Evolutionary conservation across 2,797 vertebrate species (phyloP).

Genomic region (Brachymystax lenok): DNA sequence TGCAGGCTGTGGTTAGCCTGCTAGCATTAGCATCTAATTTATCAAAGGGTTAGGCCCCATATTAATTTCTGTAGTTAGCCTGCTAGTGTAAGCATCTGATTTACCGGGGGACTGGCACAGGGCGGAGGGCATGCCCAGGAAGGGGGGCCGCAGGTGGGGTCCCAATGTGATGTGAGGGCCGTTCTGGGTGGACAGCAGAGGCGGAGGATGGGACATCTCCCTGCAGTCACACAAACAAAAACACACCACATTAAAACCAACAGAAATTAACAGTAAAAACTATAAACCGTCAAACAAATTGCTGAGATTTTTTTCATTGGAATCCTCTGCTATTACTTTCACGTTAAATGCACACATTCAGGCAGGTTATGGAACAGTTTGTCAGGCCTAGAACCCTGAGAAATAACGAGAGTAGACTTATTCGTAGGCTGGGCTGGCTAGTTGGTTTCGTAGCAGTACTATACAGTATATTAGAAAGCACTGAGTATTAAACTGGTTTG

Average conservation of each 20-base stretch:
- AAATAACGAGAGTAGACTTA: not conserved
- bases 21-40: not conserved
- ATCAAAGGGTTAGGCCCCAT: not conserved
- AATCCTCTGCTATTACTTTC: not conserved
- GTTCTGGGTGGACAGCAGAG: constrained; percentile 90
- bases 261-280: not conserved
- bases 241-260: constrained; percentile 21
- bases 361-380: not conserved
- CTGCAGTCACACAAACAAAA: constrained; percentile 59
- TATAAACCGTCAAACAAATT: not conserved
- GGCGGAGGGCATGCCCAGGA: constrained; percentile 91
- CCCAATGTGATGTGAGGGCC: constrained; percentile 93
- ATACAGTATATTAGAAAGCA: not conserved
- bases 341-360: not conserved
- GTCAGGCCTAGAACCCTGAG: too few relatives aligned
- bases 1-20: not conserved
- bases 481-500: constrained; percentile 1
- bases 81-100: constrained; percentile 36
- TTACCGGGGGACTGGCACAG: constrained; percentile 95
- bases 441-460: not conserved
- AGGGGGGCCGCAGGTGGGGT: constrained; percentile 91
- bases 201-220: constrained; percentile 87
- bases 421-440: not conserved
- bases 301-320: not conserved
- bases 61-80: not conserved